phyloP scores from a whole-genome alignment of 1,140 invertebrate genomes.

The Campoletis sonorensis region DNA sequence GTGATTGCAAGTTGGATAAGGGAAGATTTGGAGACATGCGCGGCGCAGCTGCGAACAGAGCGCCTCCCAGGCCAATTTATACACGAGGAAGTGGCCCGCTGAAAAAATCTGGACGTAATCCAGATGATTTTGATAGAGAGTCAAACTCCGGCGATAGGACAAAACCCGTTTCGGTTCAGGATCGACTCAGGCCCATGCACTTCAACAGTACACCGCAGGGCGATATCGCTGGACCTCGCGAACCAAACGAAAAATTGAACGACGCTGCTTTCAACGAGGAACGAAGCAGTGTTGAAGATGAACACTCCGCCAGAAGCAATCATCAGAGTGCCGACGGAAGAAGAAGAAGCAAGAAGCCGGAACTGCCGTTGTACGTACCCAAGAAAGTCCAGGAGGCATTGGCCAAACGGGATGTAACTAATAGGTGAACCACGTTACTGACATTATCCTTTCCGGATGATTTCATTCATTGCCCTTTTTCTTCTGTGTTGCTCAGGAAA shows the following conservation, averaged over 20 bases:
- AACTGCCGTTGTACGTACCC: conserved; percentile 78
- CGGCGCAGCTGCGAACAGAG: conserved; percentile 64
- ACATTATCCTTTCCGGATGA: too few species aligned
- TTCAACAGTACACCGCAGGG: conserved; percentile 55
- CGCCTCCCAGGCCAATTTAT: conserved; percentile 78
- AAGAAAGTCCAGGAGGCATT: conserved; percentile 77
- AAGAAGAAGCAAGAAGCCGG: conserved; percentile 77
- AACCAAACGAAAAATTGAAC: conserved; percentile 59
- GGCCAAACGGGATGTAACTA: conserved; percentile 69
- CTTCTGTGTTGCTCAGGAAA: too few species aligned
- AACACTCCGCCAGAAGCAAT: conserved; percentile 63
- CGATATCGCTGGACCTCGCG: conserved; percentile 54
- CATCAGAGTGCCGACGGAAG: conserved; percentile 65
- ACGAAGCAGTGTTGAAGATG: conserved; percentile 63
- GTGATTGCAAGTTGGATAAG: conserved; percentile 60
- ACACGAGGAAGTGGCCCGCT: conserved; percentile 81
- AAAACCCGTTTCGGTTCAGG: conserved; percentile 67
- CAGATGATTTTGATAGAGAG: conserved; percentile 75
- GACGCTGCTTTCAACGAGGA: conserved; percentile 65
- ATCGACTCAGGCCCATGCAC: conserved; percentile 66
- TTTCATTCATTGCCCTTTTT: too few species aligned
- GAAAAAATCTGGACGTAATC: conserved; percentile 75
- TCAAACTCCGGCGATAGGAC: conserved; percentile 66
- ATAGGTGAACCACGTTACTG: conserved; percentile 59
- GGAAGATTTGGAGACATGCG: conserved; percentile 66